Percentiles rank a stretch among this genome's conserved stretches.
These are phyloP conservation scores for Agrotis clavis DNA, from an alignment of 2,888 invertebrate species.

Conservation along the genomic window DNA sequence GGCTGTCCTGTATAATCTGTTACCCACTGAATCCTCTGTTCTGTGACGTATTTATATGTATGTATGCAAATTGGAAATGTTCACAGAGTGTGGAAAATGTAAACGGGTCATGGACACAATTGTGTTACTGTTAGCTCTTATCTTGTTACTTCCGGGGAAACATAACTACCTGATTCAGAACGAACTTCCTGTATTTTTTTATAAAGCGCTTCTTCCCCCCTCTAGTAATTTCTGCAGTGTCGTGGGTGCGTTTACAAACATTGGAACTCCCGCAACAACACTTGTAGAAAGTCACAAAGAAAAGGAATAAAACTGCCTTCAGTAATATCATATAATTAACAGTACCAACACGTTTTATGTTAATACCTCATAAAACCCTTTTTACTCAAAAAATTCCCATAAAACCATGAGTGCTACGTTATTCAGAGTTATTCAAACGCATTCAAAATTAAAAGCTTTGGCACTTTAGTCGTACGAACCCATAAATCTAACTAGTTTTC, in stretches of 20 bases:
- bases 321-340: slow-evolving; percentile 5
- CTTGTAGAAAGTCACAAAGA: neutral
- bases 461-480: neutral
- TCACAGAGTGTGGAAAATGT: slow-evolving; percentile 19
- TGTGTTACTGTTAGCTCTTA: neutral
- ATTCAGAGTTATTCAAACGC: slow-evolving; percentile 2
- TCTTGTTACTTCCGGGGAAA: slow-evolving; percentile 11
- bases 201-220: no score
- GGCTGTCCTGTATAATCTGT: slow-evolving; percentile 12
- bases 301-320: neutral
- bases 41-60: slow-evolving; percentile 12
- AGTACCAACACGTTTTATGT: slow-evolving; percentile 24
- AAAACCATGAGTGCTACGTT: slow-evolving; percentile 20
- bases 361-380: slow-evolving; percentile 31
- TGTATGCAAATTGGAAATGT: slow-evolving; percentile 41
- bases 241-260: no score
- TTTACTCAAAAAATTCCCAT: slow-evolving; percentile 23
- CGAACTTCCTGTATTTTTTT: no score
- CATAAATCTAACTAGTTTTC: slow-evolving; percentile 12
- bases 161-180: neutral
- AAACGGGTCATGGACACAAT: slow-evolving; percentile 18
- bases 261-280: no score
- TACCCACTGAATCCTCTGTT: slow-evolving; percentile 9
- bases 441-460: slow-evolving; percentile 22
- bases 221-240: no score